Conservation (phyloP, 2,797 vertebrate genomes). For the Myotis vivesi region DNA sequence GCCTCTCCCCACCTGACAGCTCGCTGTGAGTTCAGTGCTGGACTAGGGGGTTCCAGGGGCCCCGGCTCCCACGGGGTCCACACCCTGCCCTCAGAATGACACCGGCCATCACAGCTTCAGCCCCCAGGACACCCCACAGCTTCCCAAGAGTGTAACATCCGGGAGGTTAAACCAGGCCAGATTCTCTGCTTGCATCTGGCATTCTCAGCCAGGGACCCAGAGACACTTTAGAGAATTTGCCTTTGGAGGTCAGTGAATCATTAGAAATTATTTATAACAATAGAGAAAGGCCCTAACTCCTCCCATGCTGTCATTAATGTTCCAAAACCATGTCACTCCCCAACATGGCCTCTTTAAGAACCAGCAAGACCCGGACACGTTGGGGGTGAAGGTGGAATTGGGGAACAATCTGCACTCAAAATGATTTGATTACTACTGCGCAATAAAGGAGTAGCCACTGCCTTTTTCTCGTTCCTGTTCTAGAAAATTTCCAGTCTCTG, state of each 20-base stretch:
- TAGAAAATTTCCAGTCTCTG: neutral
- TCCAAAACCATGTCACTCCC: neutral
- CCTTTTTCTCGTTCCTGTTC: neutral
- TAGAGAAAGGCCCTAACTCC: neutral
- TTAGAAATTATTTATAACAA: neutral
- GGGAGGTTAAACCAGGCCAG: neutral
- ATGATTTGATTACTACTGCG: neutral
- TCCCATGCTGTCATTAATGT: neutral
- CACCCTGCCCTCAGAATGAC: neutral
- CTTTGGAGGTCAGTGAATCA: neutral
- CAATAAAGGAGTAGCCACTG: neutral
- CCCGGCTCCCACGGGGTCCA: too few relatives aligned
- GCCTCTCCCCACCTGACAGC: neutral
- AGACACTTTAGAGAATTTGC: neutral
- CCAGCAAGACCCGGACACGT: neutral
- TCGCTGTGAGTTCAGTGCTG: accelerated
- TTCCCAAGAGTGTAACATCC: neutral
- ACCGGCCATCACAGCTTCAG: too few relatives aligned
- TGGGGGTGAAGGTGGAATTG: neutral
- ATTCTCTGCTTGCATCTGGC: neutral
- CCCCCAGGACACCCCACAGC: neutral
- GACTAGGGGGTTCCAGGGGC: accelerated
- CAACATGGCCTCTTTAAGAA: neutral
- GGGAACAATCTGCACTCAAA: neutral
- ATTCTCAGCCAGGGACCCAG: neutral